Conservation (phyloP, 37 sponge, comb jelly and placozoan genomes). For the Chondrosia reniformis region DNA sequence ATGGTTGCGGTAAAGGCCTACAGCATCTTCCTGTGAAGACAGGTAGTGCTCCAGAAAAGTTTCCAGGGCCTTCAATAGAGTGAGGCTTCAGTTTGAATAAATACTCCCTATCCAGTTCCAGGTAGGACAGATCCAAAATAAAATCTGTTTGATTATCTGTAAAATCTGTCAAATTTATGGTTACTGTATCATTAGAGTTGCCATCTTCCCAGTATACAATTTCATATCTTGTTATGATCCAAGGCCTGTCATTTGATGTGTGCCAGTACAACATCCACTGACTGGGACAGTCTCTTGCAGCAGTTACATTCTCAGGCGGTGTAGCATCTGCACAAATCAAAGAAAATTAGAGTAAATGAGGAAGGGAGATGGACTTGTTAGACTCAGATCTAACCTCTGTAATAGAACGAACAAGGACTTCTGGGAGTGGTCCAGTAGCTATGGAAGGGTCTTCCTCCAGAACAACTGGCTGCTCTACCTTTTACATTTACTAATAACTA, state of each 20-base stretch:
- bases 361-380: too few relatives aligned
- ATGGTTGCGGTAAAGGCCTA: too few relatives aligned
- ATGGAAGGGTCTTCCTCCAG: too few relatives aligned
- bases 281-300: background rate
- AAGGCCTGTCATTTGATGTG: background rate
- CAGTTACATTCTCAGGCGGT: background rate
- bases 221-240: background rate
- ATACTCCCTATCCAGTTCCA: background rate
- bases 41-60: background rate
- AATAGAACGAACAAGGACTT: too few relatives aligned
- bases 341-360: background rate
- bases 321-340: background rate
- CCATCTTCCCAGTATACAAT: background rate
- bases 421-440: too few relatives aligned
- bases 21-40: background rate
- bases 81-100: background rate
- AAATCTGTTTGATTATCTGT: background rate
- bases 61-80: background rate
- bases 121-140: background rate
- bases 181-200: background rate
- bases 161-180: background rate
- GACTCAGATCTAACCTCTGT: too few relatives aligned
- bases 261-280: background rate
- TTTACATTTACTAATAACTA: too few relatives aligned
- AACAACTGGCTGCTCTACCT: too few relatives aligned